Percentiles rank a stretch among this genome's conserved stretches.
Conservation (phyloP, 30 jellyfish, hydroid and myxozoan genomes). For the Haliclystus octoradiatus region DNA sequence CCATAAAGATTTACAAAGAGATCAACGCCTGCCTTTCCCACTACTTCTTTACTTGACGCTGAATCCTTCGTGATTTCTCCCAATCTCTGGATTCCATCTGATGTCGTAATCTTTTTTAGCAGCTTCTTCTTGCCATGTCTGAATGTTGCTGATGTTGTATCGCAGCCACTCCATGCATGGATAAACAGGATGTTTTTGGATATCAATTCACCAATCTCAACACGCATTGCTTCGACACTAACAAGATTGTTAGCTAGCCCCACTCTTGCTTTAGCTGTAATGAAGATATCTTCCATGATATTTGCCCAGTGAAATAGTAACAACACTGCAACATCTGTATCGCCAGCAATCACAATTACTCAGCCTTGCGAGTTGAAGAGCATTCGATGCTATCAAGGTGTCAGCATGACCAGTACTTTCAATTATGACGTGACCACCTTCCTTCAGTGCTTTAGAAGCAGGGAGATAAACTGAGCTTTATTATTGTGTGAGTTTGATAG, state of each 20-base stretch:
- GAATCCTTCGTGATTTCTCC: neutral
- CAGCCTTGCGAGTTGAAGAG: conserved; percentile 11
- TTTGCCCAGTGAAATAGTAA: conserved; percentile 23
- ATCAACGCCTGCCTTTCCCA: conserved; percentile 7
- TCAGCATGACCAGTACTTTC: conserved; percentile 41
- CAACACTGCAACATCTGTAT: conserved; percentile 14
- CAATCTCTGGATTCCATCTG: neutral
- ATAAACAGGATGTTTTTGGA: neutral
- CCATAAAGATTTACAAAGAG: neutral
- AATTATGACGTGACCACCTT: conserved; percentile 8
- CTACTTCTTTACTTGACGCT: neutral
- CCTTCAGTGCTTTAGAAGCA: conserved; percentile 14
- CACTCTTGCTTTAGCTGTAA: conserved; percentile 12
- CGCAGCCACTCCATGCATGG: conserved; percentile 17
- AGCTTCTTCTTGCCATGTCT: neutral
- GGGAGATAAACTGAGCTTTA: conserved; percentile 2
- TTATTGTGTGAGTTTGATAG: no score
- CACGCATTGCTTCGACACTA: no score
- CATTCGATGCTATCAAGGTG: conserved; percentile 20
- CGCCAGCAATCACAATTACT: conserved; percentile 18
- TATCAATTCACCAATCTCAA: neutral
- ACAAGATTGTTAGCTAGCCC: no score
- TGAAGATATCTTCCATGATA: conserved; percentile 22
- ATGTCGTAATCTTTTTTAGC: neutral
- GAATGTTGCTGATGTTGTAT: conserved; percentile 8